Evolutionary conservation across 2,888 invertebrate genomes (phyloP).

Genomic region (Drosophila colorata): DNA sequence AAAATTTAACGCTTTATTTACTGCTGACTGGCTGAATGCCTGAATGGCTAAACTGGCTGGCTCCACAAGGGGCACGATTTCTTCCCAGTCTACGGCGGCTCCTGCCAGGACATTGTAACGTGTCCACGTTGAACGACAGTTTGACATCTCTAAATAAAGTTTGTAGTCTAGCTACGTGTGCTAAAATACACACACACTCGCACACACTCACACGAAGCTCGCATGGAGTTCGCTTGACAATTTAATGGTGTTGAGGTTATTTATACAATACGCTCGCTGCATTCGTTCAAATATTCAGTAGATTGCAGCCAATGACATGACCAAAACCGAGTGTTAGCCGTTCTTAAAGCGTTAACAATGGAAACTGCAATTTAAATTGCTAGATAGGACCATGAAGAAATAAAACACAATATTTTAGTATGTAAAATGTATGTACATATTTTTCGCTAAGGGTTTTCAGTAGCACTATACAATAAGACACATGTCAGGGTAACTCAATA

Average conservation of each 20-base stretch:
- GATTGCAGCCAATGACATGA: constrained; percentile 56
- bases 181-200: constrained; percentile 25
- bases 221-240: constrained; percentile 54
- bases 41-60: constrained; percentile 8
- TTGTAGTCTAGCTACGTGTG: constrained; percentile 70
- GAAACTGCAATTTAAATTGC: constrained; percentile 8
- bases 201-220: constrained; percentile 30
- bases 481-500: too few species aligned
- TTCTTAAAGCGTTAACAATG: constrained; percentile 34
- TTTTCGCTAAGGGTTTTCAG: too few species aligned
- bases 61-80: constrained; percentile 8
- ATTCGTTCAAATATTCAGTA: constrained; percentile 63
- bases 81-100: neutral
- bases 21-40: constrained; percentile 56
- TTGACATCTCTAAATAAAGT: constrained; percentile 79
- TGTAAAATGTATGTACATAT: too few species aligned
- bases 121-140: constrained; percentile 70
- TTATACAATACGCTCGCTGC: constrained; percentile 70
- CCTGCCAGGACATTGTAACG: constrained; percentile 40
- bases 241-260: constrained; percentile 79
- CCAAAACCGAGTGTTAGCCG: constrained; percentile 16
- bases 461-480: too few species aligned
- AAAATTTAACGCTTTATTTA: constrained; percentile 80
- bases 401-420: too few species aligned
- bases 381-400: neutral